phyloP scores from a whole-genome alignment of 35 echinoderm and acorn worm species.

The Amphiura filiformis region DNA sequence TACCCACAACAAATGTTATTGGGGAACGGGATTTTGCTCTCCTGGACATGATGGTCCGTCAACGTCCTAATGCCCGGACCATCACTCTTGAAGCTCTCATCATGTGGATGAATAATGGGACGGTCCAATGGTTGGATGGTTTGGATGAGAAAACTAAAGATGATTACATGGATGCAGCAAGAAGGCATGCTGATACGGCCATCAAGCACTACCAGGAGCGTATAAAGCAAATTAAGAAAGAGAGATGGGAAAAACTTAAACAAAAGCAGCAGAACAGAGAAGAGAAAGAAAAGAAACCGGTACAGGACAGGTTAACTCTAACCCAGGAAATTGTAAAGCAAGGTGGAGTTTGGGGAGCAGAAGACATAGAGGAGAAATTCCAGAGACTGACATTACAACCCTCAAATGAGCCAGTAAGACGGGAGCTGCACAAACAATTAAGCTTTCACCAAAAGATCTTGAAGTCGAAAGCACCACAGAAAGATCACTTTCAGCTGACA shows the following conservation, averaged over 20 bases:
- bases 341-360: conserved; percentile 26
- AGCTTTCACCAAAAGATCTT: conserved; percentile 9
- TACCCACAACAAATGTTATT: conserved; percentile 44
- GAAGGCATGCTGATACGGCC: neutral
- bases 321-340: conserved; percentile 9
- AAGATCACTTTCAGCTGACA: conserved; percentile 12
- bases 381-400: neutral
- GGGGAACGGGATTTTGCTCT: conserved; percentile 61
- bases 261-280: neutral
- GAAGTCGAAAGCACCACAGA: conserved; percentile 11
- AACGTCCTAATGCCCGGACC: conserved; percentile 58
- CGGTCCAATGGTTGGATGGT: neutral
- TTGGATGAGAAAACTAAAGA: conserved; percentile 3
- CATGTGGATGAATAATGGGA: conserved; percentile 64
- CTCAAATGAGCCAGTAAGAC: conserved; percentile 3
- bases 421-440: conserved; percentile 8
- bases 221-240: neutral
- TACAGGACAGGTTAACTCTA: neutral
- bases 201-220: neutral
- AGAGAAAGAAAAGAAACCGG: conserved; percentile 9
- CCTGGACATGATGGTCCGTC: conserved; percentile 56
- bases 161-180: conserved; percentile 14
- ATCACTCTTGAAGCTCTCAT: conserved; percentile 48
- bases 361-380: neutral
- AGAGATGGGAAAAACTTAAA: conserved; percentile 7